phyloP scores from a whole-genome alignment of 2,797 vertebrate species.

The Galago senegalensis region DNA sequence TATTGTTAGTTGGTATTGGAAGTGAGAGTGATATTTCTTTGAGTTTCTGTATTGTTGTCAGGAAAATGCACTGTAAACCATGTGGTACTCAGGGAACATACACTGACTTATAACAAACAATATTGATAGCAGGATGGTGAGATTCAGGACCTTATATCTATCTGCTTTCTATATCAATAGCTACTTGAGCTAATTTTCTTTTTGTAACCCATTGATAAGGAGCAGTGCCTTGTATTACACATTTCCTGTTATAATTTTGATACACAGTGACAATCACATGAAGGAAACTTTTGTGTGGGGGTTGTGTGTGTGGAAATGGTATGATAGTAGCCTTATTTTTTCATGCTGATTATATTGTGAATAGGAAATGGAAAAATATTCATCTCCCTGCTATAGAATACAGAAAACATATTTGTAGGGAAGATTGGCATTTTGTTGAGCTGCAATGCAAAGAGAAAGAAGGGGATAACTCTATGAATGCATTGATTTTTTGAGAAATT shows the following conservation, averaged over 20 bases:
- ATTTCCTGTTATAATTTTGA: constrained; percentile 40
- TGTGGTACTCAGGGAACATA: neutral
- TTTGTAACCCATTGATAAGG: constrained; percentile 2
- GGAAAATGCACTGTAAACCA: neutral
- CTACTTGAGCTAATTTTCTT: constrained; percentile 14
- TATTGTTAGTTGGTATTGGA: neutral
- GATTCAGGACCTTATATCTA: neutral
- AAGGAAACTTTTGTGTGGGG: neutral
- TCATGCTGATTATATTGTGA: neutral
- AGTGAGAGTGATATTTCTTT: neutral
- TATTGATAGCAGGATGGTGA: neutral
- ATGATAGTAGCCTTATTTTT: constrained; percentile 19
- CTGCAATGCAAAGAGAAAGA: constrained; percentile 6
- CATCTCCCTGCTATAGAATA: constrained; percentile 63
- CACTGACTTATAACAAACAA: neutral
- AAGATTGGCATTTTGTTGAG: constrained; percentile 29
- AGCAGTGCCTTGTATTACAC: neutral
- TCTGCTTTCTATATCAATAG: constrained; percentile 9
- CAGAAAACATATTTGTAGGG: constrained; percentile 36
- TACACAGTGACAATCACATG: neutral
- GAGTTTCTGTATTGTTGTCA: neutral
- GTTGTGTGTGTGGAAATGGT: neutral
- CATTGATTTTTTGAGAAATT: constrained; percentile 73
- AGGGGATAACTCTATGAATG: neutral
- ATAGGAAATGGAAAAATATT: constrained; percentile 33